Evolutionary conservation across 2,797 vertebrate genomes (phyloP).

Genomic region (Aplochiton taeniatus): DNA sequence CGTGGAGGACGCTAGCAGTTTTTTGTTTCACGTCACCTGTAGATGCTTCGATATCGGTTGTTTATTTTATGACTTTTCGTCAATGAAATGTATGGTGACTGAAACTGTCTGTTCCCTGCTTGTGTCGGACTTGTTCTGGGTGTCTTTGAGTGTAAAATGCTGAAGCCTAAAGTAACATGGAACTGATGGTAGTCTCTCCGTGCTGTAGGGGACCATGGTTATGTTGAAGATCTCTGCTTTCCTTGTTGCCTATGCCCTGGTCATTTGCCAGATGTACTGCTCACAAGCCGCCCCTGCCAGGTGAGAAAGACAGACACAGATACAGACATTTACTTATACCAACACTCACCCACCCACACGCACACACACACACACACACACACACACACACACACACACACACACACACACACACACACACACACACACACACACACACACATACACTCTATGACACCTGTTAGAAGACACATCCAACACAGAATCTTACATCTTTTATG

Average conservation of each 20-base stretch:
- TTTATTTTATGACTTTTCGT: no score
- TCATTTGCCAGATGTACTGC: slow-evolving; percentile 90
- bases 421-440: no score
- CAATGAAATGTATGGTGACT: no score
- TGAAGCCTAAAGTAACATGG: no score
- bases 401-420: no score
- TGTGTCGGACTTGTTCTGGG: background rate
- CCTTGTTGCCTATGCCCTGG: slow-evolving; percentile 88
- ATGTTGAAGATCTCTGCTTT: slow-evolving; percentile 90
- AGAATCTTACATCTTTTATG: no score
- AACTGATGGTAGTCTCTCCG: slow-evolving; percentile 50
- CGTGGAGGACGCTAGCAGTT: no score
- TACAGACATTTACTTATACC: background rate
- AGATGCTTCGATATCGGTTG: no score
- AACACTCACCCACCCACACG: background rate
- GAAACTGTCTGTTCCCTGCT: background rate
- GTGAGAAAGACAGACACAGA: slow-evolving; percentile 69
- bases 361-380: background rate
- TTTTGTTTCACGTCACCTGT: no score
- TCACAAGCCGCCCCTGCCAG: slow-evolving; percentile 88
- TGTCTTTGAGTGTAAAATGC: slow-evolving; percentile 4
- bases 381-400: background rate
- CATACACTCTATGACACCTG: no score
- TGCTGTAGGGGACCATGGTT: slow-evolving; percentile 83
- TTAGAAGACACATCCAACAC: no score